Base-by-base conservation (phyloP, 30 jellyfish, hydroid and myxozoan genomes). In the Cassiopea andromeda region DNA sequence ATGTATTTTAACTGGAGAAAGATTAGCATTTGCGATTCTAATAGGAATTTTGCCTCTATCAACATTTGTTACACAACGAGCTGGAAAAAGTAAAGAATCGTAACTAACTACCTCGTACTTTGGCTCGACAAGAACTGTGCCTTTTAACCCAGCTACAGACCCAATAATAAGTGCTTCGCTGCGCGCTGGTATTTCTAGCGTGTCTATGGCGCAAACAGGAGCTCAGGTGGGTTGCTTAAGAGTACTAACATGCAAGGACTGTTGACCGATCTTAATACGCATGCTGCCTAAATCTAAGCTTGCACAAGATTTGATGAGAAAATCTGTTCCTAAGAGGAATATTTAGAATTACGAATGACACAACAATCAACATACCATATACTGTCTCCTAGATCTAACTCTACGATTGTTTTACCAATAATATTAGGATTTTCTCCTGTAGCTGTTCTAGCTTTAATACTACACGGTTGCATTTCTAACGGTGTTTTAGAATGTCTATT, bases 111-210 rank as follows among this genome's bases (percentile, higher is more conserved):
- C 48, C 83, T 82, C 91, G 74, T 82, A 82, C 91, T 68, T 82
- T 17, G 73, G 91, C 83, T 82, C 91, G 69, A 82, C 91, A 6
- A 68, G 45, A 17, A 82, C 91, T 13, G 84, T 82, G 46, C 82
- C 91, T 5, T 14, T 3, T 47, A 82, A 61, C 82, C 73, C 66
- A 60, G 73, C 2, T 3, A 80, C 64, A 1, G 7, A 5, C 7
- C 61, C 89, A 2, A 8, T 15, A 49, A 80, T 46, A 1, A 80
- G 54, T 1, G 78, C 89, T 9, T 80, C 89, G 78, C 89, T 48
- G 17, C 91, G 82, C 48, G 83, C 75, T 38, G 91, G 91, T 13
- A 82, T 82, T 50, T 82, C 83, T n/a, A 82, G 58, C 60, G 88
- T 15, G 1, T 79, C 88, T 50, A 79, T 1, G 10, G 59, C 60